Base-by-base conservation (phyloP, 2,797 vertebrate genomes). In the Anas bernieri region DNA sequence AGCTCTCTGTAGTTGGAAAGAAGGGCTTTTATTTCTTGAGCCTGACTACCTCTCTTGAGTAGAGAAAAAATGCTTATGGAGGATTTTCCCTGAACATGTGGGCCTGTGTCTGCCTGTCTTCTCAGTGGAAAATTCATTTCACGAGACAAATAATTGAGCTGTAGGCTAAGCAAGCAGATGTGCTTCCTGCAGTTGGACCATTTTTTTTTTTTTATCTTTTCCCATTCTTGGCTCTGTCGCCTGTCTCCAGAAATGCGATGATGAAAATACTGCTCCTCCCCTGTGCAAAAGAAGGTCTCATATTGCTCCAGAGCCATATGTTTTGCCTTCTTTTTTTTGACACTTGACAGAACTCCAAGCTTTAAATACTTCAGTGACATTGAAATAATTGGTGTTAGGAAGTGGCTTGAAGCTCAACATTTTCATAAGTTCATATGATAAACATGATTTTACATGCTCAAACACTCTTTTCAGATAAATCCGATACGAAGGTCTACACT, bases 81-180 rank as follows among this genome's bases (percentile, higher is more conserved):
- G 90, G 86, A 77, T 94, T 97, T 96, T 85, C 87, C 91, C 88
- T 83, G 79, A 90, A 94, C 55, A 70, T 12, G 50, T 91, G 93
- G 39, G 79, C 58, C 80, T 54, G 58, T 90, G 69, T 88, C 84
- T 97, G 78, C 77, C 83, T 94, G 78, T 91, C 92, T 91, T 95
- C 79, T 97, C 89, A 93, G 59, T 2, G 95, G 96, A 96, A 96
- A 96, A 96, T 91, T 55, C 20, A 31, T 95, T 97, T 95, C 89
- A 92, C 55, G 85, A 90, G 81, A 95, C 83, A 86, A 94, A 95
- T 95, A 95, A 94, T 64, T 82, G 84, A 96, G 95, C 95, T 95
- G 61, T 72, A 84, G 93, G 90, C 83, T 86, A 96, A 86, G 59
- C 67, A 61, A 84, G 87, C 93, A 95, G 83, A 81, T 96, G 92